Evolutionary conservation across 2,113 vertebrate genomes (phyloP), one percentile per base, ranked within the genome.

Genomic region (Leptosomus discolor): DNA sequence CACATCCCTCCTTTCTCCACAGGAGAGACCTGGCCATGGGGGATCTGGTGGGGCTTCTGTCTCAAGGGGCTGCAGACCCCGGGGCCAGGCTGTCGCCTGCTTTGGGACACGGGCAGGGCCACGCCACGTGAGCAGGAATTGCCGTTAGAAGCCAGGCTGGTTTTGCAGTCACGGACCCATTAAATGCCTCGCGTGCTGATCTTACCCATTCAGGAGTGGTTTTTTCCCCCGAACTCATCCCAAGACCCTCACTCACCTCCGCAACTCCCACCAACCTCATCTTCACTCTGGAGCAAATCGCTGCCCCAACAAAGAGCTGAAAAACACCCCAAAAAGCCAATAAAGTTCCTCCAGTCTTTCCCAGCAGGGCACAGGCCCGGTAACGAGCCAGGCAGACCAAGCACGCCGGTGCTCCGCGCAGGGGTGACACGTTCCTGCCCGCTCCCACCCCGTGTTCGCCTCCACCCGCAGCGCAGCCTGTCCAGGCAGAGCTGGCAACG

Each of bases 141-240:
- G 2, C 26, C 1, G 3, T 1, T 13, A 8, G 13, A 22, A 39
- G 7, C 6, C 15, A 24, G 7, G 26, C 43, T 36, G 18, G 20
- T 69, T 77, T n/a, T 30, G 11, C 36, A 46, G 41, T 2, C 26
- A 7, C 0, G 5, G 46, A 65, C 12, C 18, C 9, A 6, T 6
- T 5, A 30, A 9, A 19, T 2, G 3, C 27, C 24, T 0, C 1
- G 4, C 0, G 0, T 2, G 7, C 8, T 8, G 1, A 0, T 8
- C 15, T 6, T 15, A n/a, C 14, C 36, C 32, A 9, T 3, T 8
- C 29, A 29, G 19, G 39, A 37, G 7, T 0, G 0, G 2, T n/a
- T 61, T 34, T 45, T 46, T 54, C 65, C 15, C n/a, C n/a, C n/a
- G n/a, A 27, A 2, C 27, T 58, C 18, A 1, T 50, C 21, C 4